Percentiles rank a stretch among this genome's conserved stretches.
Conservation (phyloP, 2,888 invertebrate genomes). For the Drosophila meridiana region DNA sequence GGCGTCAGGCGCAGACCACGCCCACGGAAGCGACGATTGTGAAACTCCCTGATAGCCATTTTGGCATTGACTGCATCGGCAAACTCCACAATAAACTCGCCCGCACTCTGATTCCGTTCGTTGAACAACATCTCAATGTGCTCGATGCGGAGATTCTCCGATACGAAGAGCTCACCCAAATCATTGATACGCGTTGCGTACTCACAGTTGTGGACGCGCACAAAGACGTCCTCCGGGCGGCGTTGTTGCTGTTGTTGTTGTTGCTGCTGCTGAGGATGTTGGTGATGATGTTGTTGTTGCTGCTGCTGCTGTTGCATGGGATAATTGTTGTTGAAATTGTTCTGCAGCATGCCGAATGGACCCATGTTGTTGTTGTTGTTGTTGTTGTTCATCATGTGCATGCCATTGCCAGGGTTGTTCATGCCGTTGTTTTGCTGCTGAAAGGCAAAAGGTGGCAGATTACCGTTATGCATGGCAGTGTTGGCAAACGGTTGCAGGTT, state of each 20-base stretch:
- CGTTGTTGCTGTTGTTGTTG: slow-evolving; percentile 25
- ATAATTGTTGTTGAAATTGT: slow-evolving; percentile 26
- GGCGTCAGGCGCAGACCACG: slow-evolving; percentile 74
- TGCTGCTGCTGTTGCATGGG: slow-evolving; percentile 18
- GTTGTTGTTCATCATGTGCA: slow-evolving; percentile 27
- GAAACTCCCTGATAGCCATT: slow-evolving; percentile 73
- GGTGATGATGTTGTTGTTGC: not conserved
- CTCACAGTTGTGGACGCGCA: slow-evolving; percentile 91
- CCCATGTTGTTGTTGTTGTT: slow-evolving; percentile 37
- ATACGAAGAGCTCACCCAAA: slow-evolving; percentile 92
- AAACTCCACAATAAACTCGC: slow-evolving; percentile 96
- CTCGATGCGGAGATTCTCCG: slow-evolving; percentile 90
- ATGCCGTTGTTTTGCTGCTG: slow-evolving; percentile 32
- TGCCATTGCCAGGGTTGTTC: not conserved
- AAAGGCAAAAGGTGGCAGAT: slow-evolving; percentile 58
- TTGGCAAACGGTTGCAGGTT: slow-evolving; percentile 40
- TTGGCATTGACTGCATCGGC: slow-evolving; percentile 89
- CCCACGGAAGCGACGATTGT: slow-evolving; percentile 85
- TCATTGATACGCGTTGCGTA: slow-evolving; percentile 91
- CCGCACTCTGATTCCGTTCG: slow-evolving; percentile 89
- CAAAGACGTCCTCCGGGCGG: slow-evolving; percentile 86
- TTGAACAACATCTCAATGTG: slow-evolving; percentile 92
- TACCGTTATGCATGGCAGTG: slow-evolving; percentile 60
- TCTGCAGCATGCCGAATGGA: slow-evolving; percentile 35
- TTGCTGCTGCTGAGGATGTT: not conserved